Evolutionary conservation across 2,113 vertebrate genomes (phyloP).

Genomic region (Aphelocoma coerulescens): DNA sequence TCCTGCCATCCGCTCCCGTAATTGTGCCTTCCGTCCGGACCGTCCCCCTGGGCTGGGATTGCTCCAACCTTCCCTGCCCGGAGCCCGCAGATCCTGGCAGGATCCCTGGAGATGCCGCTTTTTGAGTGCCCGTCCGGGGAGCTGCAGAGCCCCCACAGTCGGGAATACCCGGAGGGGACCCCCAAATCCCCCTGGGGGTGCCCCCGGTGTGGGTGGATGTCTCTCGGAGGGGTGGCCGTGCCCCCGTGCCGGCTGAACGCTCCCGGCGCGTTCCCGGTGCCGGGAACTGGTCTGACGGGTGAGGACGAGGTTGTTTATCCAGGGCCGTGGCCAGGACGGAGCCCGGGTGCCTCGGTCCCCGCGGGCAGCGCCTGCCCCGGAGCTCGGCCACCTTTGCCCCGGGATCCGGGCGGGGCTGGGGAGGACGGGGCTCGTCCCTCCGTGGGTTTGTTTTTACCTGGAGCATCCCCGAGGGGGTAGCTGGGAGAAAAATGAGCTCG

Average conservation of each 20-base stretch:
- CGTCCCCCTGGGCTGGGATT: background rate
- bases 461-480: background rate
- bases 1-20: background rate
- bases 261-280: background rate
- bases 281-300: conserved; percentile 8
- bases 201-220: too few relatives aligned
- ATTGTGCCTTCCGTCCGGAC: accelerated
- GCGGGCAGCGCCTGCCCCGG: background rate
- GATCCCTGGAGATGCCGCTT: background rate
- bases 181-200: accelerated
- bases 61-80: background rate
- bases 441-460: accelerated
- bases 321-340: background rate
- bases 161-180: background rate
- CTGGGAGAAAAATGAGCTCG: accelerated
- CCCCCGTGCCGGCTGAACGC: background rate
- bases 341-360: background rate
- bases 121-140: background rate
- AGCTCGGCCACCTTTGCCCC: background rate
- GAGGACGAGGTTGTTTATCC: background rate
- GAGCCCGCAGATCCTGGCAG: background rate
- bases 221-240: background rate
- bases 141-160: too few relatives aligned
- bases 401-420: background rate
- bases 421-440: background rate